Evolutionary conservation across 2,113 vertebrate genomes (phyloP), one percentile per base, ranked within the genome.

Genomic region (Tursiops truncatus): DNA sequence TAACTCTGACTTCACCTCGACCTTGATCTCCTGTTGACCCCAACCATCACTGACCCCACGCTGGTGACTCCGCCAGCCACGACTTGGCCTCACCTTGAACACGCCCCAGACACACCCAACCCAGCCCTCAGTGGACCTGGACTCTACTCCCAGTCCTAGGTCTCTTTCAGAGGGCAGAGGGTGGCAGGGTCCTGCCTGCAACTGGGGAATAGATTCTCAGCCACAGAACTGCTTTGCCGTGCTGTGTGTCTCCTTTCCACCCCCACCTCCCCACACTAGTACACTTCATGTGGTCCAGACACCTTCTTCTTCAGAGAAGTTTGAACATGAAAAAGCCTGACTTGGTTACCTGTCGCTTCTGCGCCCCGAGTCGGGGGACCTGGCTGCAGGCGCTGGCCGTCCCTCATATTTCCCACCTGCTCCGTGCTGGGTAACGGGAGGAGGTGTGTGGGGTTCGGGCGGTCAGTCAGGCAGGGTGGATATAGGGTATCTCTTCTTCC

Each of bases 1-100:
- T 38, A 84, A 53, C n/a, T 92, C 80, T 93, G 65, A 88, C 70
- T 81, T 84, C 74, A 94, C 17, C 56, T 76, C 20, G 53, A 53
- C 56, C 56, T 68, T 71, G n/a, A 38, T 38, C 62, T 47, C 68
- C 33, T 26, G 14, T 63, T 20, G n/a, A 62, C 33, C 12, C 26
- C 76, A 71, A 18, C 8, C 28, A 41, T 13, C 41, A 14, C 28
- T 58, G 14, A 25, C 50, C 41, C 25, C 3, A 41, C 5, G 17
- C n/a, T 82, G 44, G 50, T 0, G 20, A 60, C 47, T 74, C 63
- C 6, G 18, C 20, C 41, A 83, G 79, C 63, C 91, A 33, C 1
- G 21, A 70, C 17, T 89, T 65, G 14, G 33, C 65, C 53, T 92
- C 76, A 65, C 10, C 18, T 20, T 62, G 74, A 68, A 65, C 7